These are phyloP conservation scores for Nudaria mundana DNA, from an alignment of 2,888 invertebrate genomes.

Conservation along the genomic window DNA sequence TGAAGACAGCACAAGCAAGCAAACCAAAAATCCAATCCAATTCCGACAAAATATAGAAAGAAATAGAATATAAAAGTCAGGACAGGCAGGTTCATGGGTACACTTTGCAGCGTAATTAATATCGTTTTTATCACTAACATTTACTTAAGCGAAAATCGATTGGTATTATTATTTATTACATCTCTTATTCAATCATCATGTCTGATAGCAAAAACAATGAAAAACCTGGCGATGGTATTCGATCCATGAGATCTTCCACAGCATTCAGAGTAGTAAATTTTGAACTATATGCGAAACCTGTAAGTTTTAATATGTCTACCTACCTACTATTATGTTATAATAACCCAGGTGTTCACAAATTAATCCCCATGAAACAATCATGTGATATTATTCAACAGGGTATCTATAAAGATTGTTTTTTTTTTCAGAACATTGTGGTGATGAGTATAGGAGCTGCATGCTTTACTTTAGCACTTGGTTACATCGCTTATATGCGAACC, in stretches of 20 bases:
- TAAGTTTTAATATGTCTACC: constrained; percentile 69
- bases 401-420: constrained; percentile 22
- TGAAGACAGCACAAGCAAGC: no score
- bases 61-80: no score
- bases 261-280: constrained; percentile 92
- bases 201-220: constrained; percentile 40
- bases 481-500: constrained; percentile 91
- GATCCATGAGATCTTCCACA: constrained; percentile 86
- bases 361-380: not conserved
- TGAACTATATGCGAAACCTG: constrained; percentile 94
- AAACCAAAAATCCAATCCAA: no score
- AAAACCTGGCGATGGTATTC: constrained; percentile 88
- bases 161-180: no score
- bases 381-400: not conserved
- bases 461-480: constrained; percentile 87
- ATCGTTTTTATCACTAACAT: no score
- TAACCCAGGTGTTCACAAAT: not conserved
- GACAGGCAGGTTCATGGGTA: no score
- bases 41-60: no score
- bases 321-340: not conserved
- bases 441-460: constrained; percentile 91
- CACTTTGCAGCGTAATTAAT: no score
- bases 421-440: constrained; percentile 89
- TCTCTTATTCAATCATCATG: constrained; percentile 37
- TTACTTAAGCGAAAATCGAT: no score